These are phyloP conservation scores for Phodopus roborovskii DNA, from an alignment of 2,113 vertebrate species.

Conservation along the genomic window DNA sequence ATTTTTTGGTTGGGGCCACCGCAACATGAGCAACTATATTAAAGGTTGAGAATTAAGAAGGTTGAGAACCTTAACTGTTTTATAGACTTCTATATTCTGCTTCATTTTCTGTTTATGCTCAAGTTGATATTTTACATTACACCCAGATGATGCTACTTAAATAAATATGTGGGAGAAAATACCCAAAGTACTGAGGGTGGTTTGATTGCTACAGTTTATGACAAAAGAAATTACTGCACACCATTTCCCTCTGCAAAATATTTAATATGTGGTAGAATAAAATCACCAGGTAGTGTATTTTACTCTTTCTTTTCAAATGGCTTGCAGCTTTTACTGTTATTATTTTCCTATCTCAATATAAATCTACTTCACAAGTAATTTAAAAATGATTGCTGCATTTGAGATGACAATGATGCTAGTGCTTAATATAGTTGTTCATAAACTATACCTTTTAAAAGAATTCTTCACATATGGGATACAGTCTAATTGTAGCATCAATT, in stretches of 20 bases:
- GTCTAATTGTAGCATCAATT: neutral
- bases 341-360: neutral
- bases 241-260: constrained; percentile 12
- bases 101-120: neutral
- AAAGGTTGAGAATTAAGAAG: neutral
- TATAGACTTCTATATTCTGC: neutral
- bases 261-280: neutral
- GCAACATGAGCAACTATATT: neutral
- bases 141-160: neutral
- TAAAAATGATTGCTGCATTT: neutral
- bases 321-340: neutral
- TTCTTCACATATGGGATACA: neutral
- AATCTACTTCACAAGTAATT: constrained; percentile 18
- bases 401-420: neutral
- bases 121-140: neutral
- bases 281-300: neutral
- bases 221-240: constrained; percentile 18
- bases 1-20: neutral
- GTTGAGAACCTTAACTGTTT: neutral
- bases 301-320: neutral
- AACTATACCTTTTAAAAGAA: neutral
- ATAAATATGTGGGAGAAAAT: neutral
- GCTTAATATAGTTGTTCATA: neutral
- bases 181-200: neutral
- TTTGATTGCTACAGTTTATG: neutral